These are phyloP conservation scores for Orientallactaga bullata DNA, from an alignment of 2,113 vertebrate genomes.

Conservation along the genomic window DNA sequence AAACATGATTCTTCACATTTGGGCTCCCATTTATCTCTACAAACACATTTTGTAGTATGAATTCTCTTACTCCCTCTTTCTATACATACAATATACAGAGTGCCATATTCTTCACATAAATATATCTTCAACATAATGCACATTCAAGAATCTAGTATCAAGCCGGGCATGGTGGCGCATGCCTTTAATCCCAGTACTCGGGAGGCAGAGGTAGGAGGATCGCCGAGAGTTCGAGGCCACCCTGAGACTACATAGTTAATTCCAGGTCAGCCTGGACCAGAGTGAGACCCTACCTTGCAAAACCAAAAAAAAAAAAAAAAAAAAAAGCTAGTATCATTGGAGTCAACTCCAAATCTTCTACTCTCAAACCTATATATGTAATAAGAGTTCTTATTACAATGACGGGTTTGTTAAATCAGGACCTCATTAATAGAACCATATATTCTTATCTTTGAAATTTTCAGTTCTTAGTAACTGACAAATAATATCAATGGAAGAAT, in stretches of 20 bases:
- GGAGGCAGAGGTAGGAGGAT: no score
- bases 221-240: no score
- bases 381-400: background rate
- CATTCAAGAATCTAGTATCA: background rate
- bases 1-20: background rate
- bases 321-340: background rate
- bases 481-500: background rate
- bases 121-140: background rate
- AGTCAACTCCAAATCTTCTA: background rate
- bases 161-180: no score
- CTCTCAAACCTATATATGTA: background rate
- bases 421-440: background rate
- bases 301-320: no score
- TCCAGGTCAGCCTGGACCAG: no score
- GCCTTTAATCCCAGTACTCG: no score
- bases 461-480: background rate
- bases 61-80: background rate
- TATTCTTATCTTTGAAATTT: background rate
- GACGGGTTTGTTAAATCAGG: background rate
- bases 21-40: background rate
- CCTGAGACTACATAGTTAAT: no score
- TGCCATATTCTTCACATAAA: background rate
- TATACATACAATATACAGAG: background rate
- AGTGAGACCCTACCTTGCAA: no score
- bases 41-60: background rate